A percentile compares a stretch with the other conserved stretches of the same genome.
Conservation (phyloP, 2,797 vertebrate species). For the Myotis daubentonii region DNA sequence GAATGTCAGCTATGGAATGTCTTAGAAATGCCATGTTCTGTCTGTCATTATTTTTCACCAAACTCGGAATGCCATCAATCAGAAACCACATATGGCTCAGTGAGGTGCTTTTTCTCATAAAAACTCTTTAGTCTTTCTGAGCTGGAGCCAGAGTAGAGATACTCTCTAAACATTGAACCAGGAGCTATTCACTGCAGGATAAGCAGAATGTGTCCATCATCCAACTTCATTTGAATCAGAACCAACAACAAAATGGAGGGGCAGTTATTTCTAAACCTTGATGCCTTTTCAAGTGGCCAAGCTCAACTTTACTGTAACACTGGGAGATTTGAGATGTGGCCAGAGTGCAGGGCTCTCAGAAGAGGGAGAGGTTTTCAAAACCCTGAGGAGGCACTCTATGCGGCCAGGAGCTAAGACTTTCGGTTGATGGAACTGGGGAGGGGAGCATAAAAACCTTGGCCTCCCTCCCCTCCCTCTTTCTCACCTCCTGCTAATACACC, state of each 20-base stretch:
- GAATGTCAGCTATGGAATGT: constrained; percentile 12
- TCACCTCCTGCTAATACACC: background rate
- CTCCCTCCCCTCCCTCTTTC: background rate
- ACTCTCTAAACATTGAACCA: background rate
- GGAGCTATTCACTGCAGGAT: background rate
- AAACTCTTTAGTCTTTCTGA: constrained; percentile 25
- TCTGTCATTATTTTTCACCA: background rate
- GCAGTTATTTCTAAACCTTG: background rate
- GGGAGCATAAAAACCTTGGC: background rate
- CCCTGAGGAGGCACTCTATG: background rate
- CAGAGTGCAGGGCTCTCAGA: background rate
- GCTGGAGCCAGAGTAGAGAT: background rate
- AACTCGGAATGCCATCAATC: constrained; percentile 45
- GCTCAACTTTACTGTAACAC: background rate
- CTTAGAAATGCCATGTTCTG: constrained; percentile 4
- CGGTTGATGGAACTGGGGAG: background rate
- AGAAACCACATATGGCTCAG: constrained; percentile 37
- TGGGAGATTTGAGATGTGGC: background rate
- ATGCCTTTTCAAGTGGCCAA: background rate
- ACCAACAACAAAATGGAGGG: background rate
- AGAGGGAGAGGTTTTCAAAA: background rate
- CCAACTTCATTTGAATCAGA: constrained; percentile 29
- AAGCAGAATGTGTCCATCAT: background rate
- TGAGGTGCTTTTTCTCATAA: background rate
- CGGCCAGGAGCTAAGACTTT: background rate